A percentile compares a stretch with the other conserved stretches of the same genome.
Evolutionary conservation across 2,888 invertebrate species (phyloP).

Genomic region (Gari tellinella): DNA sequence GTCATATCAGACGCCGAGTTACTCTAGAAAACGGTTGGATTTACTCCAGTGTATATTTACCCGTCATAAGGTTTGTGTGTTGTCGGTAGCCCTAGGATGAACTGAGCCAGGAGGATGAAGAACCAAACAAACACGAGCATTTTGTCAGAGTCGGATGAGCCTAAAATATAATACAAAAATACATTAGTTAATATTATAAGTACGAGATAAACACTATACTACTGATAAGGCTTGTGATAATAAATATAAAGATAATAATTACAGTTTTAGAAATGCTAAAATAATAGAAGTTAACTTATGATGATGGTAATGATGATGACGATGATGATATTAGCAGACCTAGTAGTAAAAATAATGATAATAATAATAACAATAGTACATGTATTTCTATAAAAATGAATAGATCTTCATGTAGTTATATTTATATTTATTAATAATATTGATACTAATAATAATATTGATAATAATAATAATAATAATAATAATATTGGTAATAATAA

Average conservation of each 20-base stretch:
- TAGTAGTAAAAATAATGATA: neutral
- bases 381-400: neutral
- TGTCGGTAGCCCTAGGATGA: too few relatives aligned
- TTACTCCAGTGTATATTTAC: too few relatives aligned
- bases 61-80: too few relatives aligned
- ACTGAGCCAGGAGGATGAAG: too few relatives aligned
- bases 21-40: too few relatives aligned
- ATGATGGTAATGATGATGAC: neutral
- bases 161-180: neutral
- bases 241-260: neutral
- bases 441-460: slow-evolving; percentile 1
- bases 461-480: slow-evolving; percentile 3
- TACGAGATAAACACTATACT: neutral
- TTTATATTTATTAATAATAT: neutral
- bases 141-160: too few relatives aligned
- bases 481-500: too few relatives aligned
- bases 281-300: neutral
- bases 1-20: too few relatives aligned
- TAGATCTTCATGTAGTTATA: neutral
- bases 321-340: neutral
- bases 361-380: slow-evolving; percentile 1
- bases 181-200: neutral
- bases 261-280: neutral
- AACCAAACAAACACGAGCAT: too few relatives aligned
- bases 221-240: neutral